Percentiles rank a stretch among this genome's conserved stretches.
Conservation (phyloP, 2,113 vertebrate species). For the Oryzias melastigma region DNA sequence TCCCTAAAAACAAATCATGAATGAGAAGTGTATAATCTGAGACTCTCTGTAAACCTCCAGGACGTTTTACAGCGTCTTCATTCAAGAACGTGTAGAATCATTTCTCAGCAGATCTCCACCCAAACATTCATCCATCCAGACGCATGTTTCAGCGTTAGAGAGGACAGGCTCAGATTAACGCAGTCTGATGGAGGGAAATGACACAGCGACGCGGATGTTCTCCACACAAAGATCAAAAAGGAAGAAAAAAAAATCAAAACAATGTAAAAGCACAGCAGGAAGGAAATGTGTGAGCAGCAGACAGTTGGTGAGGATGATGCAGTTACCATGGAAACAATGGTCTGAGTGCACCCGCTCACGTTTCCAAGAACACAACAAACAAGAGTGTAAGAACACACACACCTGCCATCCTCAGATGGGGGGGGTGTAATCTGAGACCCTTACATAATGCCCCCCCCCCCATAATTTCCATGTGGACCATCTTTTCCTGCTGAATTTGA, state of each 20-base stretch:
- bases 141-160: neutral
- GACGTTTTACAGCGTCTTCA: too few species aligned
- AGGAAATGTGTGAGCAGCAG: slow-evolving; percentile 9
- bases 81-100: too few species aligned
- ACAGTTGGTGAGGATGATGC: slow-evolving; percentile 50
- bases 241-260: slow-evolving; percentile 1
- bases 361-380: slow-evolving; percentile 25
- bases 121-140: too few species aligned
- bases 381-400: neutral
- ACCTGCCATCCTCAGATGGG: slow-evolving; percentile 2
- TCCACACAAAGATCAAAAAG: neutral
- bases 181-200: neutral
- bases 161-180: neutral
- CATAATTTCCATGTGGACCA: slow-evolving; percentile 1
- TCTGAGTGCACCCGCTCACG: slow-evolving; percentile 21
- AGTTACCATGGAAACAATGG: slow-evolving; percentile 63
- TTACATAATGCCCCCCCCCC: slow-evolving; percentile 34
- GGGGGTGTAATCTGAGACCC: neutral
- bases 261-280: neutral
- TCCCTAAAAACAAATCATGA: too few species aligned
- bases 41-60: too few species aligned
- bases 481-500: neutral
- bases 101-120: too few species aligned
- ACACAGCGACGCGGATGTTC: neutral
- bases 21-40: too few species aligned